Base-by-base conservation (phyloP, 2,797 vertebrate species). In the Harpagifer antarcticus region DNA sequence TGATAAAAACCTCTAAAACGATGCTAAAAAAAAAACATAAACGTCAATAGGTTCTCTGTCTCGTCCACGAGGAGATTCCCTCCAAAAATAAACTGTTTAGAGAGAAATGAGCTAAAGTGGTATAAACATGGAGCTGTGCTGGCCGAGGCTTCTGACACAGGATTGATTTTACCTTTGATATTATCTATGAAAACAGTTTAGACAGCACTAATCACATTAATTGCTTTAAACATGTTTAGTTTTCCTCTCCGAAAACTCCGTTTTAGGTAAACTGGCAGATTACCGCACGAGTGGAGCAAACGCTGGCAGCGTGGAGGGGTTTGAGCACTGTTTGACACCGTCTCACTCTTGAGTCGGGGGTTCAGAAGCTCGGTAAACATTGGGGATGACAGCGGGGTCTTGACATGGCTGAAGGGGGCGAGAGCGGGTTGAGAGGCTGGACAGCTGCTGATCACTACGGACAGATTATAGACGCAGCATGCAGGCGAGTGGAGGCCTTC, bases 151-250 rank as follows among this genome's bases (percentile, higher is more conserved):
- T 66, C 65, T 62, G 80, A 89, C 87, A 81, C 67, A 16, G 65
- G 78, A 86, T 59, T 68, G 79, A 90, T 86, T 86, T 72, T 82
- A 76, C 54, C 83, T 89, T 92, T 87, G 84, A 92, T 91, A 89
- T 93, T 89, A 91, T 89, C 86, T 88, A 60, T 83, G 70, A 89
- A 95, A 94, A 95, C 93, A 94, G 88, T 92, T 94, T 92, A 92
- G 87, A 77, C 31, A 37, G 83, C 58, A 10, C 88, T 93, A 92
- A 94, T 94, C 88, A 91, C 86, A 91, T 86, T 85, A 92, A 94
- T 93, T 92, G 89, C 92, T 92, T 91, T 93, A 92, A 93, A 92
- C 86, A 79, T 94, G 92, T 94, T 94, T 94, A 84, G 85, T 87
- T 94, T 94, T 92, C 84, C 90, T 77, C 81, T 86, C 86, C 83